phyloP scores from a whole-genome alignment of 2,888 invertebrate species.

The Perizoma affinitatum region DNA sequence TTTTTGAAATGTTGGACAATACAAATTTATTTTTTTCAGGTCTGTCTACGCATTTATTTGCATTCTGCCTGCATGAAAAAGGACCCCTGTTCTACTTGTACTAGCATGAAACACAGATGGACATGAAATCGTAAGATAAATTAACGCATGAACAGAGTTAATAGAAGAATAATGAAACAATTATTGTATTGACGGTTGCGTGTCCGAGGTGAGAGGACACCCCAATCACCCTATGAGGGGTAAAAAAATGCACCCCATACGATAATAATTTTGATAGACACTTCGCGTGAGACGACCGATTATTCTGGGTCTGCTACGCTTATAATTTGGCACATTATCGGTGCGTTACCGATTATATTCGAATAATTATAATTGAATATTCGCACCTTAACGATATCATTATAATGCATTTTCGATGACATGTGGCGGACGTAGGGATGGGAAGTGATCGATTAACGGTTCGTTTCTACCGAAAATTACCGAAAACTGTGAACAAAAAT shows the following conservation, averaged over 20 bases:
- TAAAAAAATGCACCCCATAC: slow-evolving; percentile 66
- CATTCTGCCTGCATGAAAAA: slow-evolving; percentile 5
- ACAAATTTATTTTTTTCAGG: neutral
- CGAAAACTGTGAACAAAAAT: no score
- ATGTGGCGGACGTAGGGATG: slow-evolving; percentile 47
- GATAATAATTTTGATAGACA: slow-evolving; percentile 82
- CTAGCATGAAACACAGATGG: slow-evolving; percentile 24
- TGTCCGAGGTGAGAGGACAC: slow-evolving; percentile 60
- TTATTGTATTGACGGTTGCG: slow-evolving; percentile 78
- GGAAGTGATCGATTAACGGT: slow-evolving; percentile 22
- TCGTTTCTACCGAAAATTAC: neutral
- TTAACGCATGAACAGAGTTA: slow-evolving; percentile 74
- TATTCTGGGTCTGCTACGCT: slow-evolving; percentile 54
- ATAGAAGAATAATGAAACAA: slow-evolving; percentile 83
- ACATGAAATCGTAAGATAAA: slow-evolving; percentile 50
- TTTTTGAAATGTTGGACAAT: neutral
- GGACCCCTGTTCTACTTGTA: neutral
- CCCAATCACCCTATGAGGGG: slow-evolving; percentile 56
- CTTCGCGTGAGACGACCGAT: slow-evolving; percentile 79
- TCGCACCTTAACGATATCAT: slow-evolving; percentile 74
- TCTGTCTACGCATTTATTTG: neutral
- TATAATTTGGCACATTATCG: slow-evolving; percentile 81
- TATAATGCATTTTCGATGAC: slow-evolving; percentile 62
- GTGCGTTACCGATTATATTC: slow-evolving; percentile 70
- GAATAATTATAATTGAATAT: slow-evolving; percentile 65